These are phyloP conservation scores for Callyntrura sp. DNA, from an alignment of 2,888 invertebrate species.

Conservation along the genomic window DNA sequence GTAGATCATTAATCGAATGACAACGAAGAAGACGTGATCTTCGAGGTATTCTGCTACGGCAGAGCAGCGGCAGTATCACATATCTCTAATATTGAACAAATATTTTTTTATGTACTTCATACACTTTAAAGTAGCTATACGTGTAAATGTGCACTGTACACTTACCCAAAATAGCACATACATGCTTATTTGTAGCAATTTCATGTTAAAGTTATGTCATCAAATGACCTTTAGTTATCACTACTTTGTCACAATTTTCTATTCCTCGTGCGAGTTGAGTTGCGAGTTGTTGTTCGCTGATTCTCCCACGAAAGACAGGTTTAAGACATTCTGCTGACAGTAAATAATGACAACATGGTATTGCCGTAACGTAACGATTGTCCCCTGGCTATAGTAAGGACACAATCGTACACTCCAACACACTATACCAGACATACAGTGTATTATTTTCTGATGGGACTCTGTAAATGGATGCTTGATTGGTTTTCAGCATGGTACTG, in stretches of 20 bases:
- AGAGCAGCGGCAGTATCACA: neutral
- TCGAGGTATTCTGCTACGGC: neutral
- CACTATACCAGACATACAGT: neutral
- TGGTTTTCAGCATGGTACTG: neutral
- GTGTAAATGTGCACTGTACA: no score
- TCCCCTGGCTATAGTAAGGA: no score
- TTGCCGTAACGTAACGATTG: constrained; percentile 31
- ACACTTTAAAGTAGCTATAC: no score
- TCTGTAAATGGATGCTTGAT: neutral
- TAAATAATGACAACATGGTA: constrained; percentile 38
- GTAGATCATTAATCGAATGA: neutral
- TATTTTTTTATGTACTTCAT: no score
- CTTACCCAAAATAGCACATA: no score
- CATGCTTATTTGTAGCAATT: no score
- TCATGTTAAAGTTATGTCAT: constrained; percentile 1
- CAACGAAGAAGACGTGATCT: neutral
- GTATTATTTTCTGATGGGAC: no score
- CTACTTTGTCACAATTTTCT: no score
- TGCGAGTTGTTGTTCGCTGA: constrained; percentile 8
- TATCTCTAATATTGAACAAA: no score
- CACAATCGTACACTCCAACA: neutral
- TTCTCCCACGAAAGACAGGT: constrained; percentile 20
- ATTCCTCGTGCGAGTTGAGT: constrained; percentile 1
- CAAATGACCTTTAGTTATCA: constrained; percentile 52
- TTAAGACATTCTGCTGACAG: constrained; percentile 44